phyloP scores from a whole-genome alignment of 2,113 vertebrate species.

The Scophthalmus maximus region DNA sequence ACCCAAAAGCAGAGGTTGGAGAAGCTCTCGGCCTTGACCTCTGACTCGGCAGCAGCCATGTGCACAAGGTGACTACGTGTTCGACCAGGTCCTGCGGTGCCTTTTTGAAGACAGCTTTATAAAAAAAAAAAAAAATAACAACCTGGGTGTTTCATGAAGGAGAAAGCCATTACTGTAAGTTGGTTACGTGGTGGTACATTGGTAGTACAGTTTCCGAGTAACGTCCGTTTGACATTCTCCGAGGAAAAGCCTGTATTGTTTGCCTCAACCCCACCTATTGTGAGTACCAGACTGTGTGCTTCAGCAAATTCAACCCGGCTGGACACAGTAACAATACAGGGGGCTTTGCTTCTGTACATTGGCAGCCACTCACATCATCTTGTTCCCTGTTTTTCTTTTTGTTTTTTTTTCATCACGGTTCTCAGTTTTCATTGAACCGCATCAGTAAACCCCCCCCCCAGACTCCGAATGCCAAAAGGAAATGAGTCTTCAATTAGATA shows the following conservation, averaged over 20 bases:
- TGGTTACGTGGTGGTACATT: neutral
- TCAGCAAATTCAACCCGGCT: conserved; percentile 23
- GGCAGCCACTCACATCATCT: conserved; percentile 29
- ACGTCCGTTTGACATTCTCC: conserved; percentile 37
- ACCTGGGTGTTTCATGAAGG: no score
- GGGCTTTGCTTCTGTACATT: conserved; percentile 38
- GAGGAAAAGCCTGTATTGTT: conserved; percentile 58
- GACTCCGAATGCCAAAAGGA: conserved; percentile 44
- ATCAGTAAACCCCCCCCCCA: neutral
- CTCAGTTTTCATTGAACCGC: conserved; percentile 33
- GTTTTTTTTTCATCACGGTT: conserved; percentile 1
- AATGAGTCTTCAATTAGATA: conserved; percentile 55
- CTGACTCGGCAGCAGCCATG: conserved; percentile 19
- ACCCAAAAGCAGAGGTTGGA: conserved; percentile 17
- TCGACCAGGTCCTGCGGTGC: neutral
- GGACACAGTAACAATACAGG: conserved; percentile 33
- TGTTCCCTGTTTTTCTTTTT: conserved; percentile 2
- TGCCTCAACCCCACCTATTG: conserved; percentile 29
- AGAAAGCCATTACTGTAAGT: neutral
- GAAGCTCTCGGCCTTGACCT: conserved; percentile 28
- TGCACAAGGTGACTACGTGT: conserved; percentile 14
- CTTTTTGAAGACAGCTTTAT: neutral
- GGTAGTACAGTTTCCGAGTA: conserved; percentile 35
- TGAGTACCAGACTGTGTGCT: conserved; percentile 31
- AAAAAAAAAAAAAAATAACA: conserved; percentile 28